Evolutionary conservation across 2,797 vertebrate genomes (phyloP), one percentile per base, ranked within the genome.

Genomic region (Cynodonichthys magdalenae): DNA sequence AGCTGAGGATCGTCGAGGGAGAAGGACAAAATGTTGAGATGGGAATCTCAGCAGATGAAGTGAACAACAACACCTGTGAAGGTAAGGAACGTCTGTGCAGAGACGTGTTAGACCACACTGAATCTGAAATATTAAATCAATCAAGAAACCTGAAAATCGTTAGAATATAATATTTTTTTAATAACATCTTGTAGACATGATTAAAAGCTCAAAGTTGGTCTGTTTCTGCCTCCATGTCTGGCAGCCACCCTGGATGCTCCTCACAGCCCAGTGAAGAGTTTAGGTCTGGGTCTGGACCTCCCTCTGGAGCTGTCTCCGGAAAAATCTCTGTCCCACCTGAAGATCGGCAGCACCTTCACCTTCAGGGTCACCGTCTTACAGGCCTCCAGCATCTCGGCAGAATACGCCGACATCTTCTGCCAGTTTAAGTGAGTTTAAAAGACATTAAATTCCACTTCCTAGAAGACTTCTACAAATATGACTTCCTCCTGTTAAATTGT

Each of bases 351-450:
- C 86, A 95, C 93, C 68, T 99, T 99, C 84, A 99, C 97, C 29
- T 99, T 99, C 91, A 95, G 97, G 0, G 97, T 99, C 86, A 99
- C 98, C 0, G 97, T 99, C 63, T 87, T 99, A 50, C 98, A 99
- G 88, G 97, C 97, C 0, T 98, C 96, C 75, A 99, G 97, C 90
- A 99, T 99, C 90, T 98, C 98, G 0, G 96, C 96, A 0, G 97
- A 99, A 90, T 99, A 99, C 0, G 96, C 97, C 0, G 98, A 99
- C 86, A 99, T 99, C 91, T 99, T 99, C 93, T 99, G 98, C 88
- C 98, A 99, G 89, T 99, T 99, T 87, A 99, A 99, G 98, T 99
- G 75, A 92, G 93, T 87, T 34, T 34, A 34, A 7, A 34, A 34
- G 31, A 34, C 31, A 34, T 34, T 34, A 6, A 8, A 8, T 7